A percentile compares a stretch with the other conserved stretches of the same genome.
Conservation (phyloP, 2,797 vertebrate genomes). For the Sebastes itinus region DNA sequence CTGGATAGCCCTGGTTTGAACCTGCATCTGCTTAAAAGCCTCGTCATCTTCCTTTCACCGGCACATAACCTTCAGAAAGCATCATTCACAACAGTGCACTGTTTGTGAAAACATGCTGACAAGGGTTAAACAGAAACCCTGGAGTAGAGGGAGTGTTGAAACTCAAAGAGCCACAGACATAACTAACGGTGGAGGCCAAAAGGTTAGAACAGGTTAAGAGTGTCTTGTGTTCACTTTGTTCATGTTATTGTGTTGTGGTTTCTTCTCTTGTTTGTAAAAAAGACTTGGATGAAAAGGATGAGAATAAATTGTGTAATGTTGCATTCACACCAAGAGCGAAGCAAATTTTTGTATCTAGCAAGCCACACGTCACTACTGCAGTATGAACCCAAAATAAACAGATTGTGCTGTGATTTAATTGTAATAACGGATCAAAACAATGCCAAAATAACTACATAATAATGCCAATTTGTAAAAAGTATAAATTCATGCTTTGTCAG, state of each 20-base stretch:
- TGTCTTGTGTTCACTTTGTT: background rate
- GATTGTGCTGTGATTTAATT: too few species aligned
- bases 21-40: background rate
- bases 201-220: background rate
- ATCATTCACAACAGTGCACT: conserved; percentile 10
- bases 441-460: too few species aligned
- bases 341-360: too few species aligned
- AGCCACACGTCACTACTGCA: too few species aligned
- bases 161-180: background rate
- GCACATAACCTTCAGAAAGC: conserved; percentile 11
- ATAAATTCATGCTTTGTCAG: too few species aligned
- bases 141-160: background rate
- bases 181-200: background rate
- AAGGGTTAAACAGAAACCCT: background rate
- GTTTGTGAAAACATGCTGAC: conserved; percentile 17
- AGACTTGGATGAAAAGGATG: background rate
- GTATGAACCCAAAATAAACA: too few species aligned
- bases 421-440: too few species aligned
- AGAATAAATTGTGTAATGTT: background rate
- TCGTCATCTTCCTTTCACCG: background rate
- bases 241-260: background rate
- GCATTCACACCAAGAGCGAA: too few species aligned
- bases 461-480: too few species aligned
- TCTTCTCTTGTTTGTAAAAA: background rate
- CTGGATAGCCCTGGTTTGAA: background rate